Conservation (phyloP, 1,140 invertebrate genomes). For the Drosophila kurseongensis region DNA sequence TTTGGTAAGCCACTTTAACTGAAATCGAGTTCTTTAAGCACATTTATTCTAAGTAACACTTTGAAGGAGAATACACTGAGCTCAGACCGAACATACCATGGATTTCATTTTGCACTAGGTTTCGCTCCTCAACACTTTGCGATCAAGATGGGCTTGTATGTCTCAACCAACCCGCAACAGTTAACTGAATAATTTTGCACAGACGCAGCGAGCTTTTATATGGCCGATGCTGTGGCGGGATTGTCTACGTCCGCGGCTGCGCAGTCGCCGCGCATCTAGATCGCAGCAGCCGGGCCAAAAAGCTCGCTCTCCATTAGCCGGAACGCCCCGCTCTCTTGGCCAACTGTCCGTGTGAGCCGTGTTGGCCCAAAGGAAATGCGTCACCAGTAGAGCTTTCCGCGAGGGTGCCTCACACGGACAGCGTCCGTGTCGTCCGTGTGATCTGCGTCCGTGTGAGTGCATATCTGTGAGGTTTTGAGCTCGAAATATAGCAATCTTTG, state of each 20-base stretch:
- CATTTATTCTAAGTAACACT: constrained; percentile 19
- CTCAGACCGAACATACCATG: constrained; percentile 77
- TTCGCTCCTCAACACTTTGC: constrained; percentile 57
- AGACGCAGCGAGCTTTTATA: constrained; percentile 81
- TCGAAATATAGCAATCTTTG: constrained; percentile 5
- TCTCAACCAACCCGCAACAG: constrained; percentile 83
- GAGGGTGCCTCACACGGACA: constrained; percentile 55
- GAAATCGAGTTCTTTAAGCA: constrained; percentile 24
- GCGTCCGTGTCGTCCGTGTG: constrained; percentile 66
- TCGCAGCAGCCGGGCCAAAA: constrained; percentile 51
- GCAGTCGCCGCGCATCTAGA: constrained; percentile 42
- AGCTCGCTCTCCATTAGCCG: constrained; percentile 48
- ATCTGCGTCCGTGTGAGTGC: constrained; percentile 38
- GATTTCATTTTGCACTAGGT: constrained; percentile 80
- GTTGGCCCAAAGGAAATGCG: constrained; percentile 58
- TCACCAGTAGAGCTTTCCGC: constrained; percentile 45
- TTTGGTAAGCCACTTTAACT: constrained; percentile 19
- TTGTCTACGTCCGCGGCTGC: constrained; percentile 49
- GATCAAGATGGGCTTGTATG: constrained; percentile 69
- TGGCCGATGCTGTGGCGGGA: constrained; percentile 68
- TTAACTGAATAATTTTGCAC: constrained; percentile 84
- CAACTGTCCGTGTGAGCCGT: constrained; percentile 29
- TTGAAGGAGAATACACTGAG: constrained; percentile 41
- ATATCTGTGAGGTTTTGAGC: constrained; percentile 40
- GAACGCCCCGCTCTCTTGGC: constrained; percentile 23